Base-by-base conservation (phyloP, 2,113 vertebrate genomes). In the Sinocyclocheilus rhinocerous region DNA sequence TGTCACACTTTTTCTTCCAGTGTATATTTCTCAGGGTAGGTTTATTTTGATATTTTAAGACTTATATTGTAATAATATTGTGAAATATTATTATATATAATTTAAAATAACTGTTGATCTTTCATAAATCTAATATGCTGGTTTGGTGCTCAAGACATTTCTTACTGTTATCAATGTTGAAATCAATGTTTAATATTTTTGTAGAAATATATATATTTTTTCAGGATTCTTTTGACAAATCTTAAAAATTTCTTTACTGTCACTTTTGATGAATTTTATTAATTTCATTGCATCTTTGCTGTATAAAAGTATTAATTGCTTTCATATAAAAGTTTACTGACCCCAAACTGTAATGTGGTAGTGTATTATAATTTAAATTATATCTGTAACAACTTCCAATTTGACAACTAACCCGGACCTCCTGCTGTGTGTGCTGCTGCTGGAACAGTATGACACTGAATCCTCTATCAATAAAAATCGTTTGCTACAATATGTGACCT, bases 401-500 rank as follows among this genome's bases (percentile, higher is more conserved):
- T 8, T 67, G 26, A 69, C 26, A 69, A 33, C 29, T 69, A 33
- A 0, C 6, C 15, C 55, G 8, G 33, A 11, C 36, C 22, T 59
- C 10, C 16, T 6, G 22, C 16, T 20, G 2, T 33, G 29, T 18
- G 42, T 11, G 24, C 72, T 26, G 6, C n/a, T n/a, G 18, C 42
- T 42, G 12, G 22, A 57, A 33, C 26, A 39, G 42, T 63, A 9
- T 80, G 61, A 76, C 76, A 65, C 59, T 57, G 33, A 72, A 39
- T 48, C 18, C n/a, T 16, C 4, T 52, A 78, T 48, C 24, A 69
- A 69, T 33, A 36, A 33, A 78, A 70, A 67, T 57, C 20, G 33
- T 33, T 73, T 36, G 33, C 65, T 78, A 42, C 45, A 13, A 48
- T 59, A 48, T 45, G 57, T 85, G 73, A 87, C 84, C 78, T 87